These are phyloP conservation scores for Cherax quadricarinatus DNA, from an alignment of 1,140 invertebrate genomes.

Conservation along the genomic window DNA sequence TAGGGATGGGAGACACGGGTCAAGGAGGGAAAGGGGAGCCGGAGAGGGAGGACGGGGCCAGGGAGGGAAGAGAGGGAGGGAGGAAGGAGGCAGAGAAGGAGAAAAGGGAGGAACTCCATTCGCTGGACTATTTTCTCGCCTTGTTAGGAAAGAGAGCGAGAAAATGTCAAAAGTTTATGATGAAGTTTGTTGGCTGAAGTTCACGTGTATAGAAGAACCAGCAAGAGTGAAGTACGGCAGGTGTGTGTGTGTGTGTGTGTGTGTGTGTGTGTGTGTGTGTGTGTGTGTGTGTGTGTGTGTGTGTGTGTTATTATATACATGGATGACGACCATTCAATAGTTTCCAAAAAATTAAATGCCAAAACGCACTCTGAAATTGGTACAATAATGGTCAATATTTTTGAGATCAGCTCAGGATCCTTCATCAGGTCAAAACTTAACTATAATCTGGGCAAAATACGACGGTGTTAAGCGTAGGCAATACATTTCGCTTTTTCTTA, in stretches of 20 bases:
- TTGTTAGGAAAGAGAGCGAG: constrained; percentile 60
- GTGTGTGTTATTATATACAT: neutral
- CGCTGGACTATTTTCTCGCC: constrained; percentile 41
- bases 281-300: neutral
- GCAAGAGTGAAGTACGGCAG: no score
- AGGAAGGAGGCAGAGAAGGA: no score
- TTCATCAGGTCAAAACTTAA: no score
- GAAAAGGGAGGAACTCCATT: neutral
- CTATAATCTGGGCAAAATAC: no score
- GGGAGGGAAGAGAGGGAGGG: neutral
- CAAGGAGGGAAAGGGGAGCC: neutral
- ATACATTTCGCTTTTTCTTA: no score
- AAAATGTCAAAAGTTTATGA: constrained; percentile 63
- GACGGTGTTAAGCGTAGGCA: no score
- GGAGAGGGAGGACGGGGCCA: neutral
- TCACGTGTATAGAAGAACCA: constrained; percentile 19
- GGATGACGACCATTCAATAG: no score
- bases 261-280: neutral
- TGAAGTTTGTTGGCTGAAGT: constrained; percentile 49
- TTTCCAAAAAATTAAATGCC: no score
- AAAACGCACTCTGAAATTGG: no score
- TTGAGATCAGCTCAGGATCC: no score
- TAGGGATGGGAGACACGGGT: neutral
- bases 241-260: neutral
- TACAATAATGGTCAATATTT: no score